Conservation (phyloP, 2,113 vertebrate species). For the Semnornis frantzii region DNA sequence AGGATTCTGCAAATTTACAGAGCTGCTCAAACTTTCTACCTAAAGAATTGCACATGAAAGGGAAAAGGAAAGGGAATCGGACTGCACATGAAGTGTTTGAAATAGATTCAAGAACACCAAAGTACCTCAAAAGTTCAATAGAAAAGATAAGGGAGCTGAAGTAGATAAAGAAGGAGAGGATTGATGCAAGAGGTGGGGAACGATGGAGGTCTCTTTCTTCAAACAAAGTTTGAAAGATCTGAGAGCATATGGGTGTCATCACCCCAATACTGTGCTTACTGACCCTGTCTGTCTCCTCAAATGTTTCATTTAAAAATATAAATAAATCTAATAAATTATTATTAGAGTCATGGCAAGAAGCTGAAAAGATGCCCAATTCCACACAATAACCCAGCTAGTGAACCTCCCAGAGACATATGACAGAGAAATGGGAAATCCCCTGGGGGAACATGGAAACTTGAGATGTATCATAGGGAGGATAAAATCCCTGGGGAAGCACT, state of each 20-base stretch:
- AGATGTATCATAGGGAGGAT: not conserved
- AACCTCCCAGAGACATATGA: not conserved
- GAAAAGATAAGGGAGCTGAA: not conserved
- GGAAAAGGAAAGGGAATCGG: not conserved
- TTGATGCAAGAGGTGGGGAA: not conserved
- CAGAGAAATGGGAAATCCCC: not conserved
- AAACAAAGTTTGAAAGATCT: not conserved
- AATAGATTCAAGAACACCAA: not conserved
- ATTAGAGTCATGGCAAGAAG: not conserved
- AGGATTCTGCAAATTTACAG: not conserved
- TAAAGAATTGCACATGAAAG: not conserved
- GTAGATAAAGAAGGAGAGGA: not conserved
- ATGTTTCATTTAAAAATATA: not conserved
- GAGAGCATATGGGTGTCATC: not conserved
- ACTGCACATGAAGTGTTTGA: not conserved
- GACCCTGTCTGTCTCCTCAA: not conserved
- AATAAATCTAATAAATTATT: not conserved
- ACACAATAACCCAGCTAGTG: not conserved
- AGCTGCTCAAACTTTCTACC: not conserved
- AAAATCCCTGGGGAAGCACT: not conserved
- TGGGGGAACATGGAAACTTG: not conserved
- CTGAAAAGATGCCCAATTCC: not conserved
- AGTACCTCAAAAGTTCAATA: not conserved
- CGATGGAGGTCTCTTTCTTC: not conserved
- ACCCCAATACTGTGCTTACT: not conserved